These are phyloP conservation scores for Rhizomys pruinosus DNA, from an alignment of 2,113 vertebrate genomes.

Conservation along the genomic window DNA sequence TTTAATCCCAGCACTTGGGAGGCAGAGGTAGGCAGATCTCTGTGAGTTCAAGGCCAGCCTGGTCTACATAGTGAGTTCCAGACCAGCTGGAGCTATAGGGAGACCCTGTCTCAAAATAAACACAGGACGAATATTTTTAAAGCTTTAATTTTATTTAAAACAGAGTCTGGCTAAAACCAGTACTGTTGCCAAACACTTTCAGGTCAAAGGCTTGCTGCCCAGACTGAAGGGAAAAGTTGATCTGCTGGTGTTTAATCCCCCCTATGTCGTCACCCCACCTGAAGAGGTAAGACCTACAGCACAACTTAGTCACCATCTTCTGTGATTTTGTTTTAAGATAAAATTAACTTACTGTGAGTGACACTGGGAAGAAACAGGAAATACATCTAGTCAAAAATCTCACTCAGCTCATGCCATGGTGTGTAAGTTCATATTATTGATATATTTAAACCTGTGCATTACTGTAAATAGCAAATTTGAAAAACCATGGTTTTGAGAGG, in stretches of 20 bases:
- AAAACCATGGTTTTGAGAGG: no score
- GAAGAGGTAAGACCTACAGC: conserved; percentile 89
- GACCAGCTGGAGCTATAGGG: no score
- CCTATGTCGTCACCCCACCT: conserved; percentile 95
- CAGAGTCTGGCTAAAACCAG: conserved; percentile 29
- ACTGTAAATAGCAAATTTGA: background rate
- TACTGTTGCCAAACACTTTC: conserved; percentile 54
- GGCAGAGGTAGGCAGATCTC: no score
- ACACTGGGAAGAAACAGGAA: background rate
- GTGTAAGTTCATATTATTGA: background rate
- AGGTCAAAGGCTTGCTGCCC: conserved; percentile 91
- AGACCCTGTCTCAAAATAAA: no score
- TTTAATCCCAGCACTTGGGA: no score
- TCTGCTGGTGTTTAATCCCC: conserved; percentile 96
- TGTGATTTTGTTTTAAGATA: conserved; percentile 35
- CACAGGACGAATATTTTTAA: background rate
- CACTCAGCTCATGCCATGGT: background rate
- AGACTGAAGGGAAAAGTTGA: conserved; percentile 93
- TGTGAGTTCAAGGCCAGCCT: no score
- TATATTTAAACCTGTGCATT: background rate
- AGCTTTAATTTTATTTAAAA: conserved; percentile 34
- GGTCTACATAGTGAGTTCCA: no score
- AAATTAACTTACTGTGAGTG: background rate
- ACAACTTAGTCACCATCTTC: background rate
- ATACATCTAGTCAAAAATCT: background rate